Base-by-base conservation (phyloP, 2,888 invertebrate genomes). In the Coronaproctus castanopsis region DNA sequence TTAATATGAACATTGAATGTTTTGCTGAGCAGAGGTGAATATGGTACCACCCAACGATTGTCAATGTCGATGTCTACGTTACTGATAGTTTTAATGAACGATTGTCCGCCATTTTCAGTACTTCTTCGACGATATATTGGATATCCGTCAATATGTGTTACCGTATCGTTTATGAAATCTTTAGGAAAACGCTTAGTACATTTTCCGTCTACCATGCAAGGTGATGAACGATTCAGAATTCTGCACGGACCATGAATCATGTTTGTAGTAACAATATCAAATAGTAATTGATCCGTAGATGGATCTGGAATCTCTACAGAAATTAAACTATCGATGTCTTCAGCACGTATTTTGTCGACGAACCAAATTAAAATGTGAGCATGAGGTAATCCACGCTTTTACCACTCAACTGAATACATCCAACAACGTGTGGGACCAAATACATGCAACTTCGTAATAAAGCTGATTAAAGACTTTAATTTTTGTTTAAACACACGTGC, bases 1-100 rank as follows among this genome's bases (percentile, higher is more conserved):
- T 73, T 72, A n/a, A 67, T 66, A 58, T 70, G 70, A 2, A 68
- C 66, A 24, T 70, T 65, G 52, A 63, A 65, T 18, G 56, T 65
- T 21, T 66, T 62, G 20, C 63, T 65, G 3, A 63, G 57, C 19
- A 63, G 20, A 24, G 63, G 65, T 24, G 54, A 60, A 60, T 62
- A 64, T 23, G 65, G 65, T 23, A 66, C 65, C 2, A 65, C 56
- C 65, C 65, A 66, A 50, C 63, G 24, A 58, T 65, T 65, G 53
- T 66, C 65, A 51, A 65, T 19, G 18, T 62, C 57, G 49, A 64
- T 53, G 10, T 55, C 56, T 23, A 21, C 10, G 14, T 54, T 36
- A 36, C 19, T 54, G 3, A 56, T 62, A 65, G 66, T 67, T 21
- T 63, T 63, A 61, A 64, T 65, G 23, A 3, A 19, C 51, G n/a